Percentiles rank a stretch among this genome's conserved stretches.
Evolutionary conservation across 2,888 invertebrate genomes (phyloP).

Genomic region (Drosophila leonis): DNA sequence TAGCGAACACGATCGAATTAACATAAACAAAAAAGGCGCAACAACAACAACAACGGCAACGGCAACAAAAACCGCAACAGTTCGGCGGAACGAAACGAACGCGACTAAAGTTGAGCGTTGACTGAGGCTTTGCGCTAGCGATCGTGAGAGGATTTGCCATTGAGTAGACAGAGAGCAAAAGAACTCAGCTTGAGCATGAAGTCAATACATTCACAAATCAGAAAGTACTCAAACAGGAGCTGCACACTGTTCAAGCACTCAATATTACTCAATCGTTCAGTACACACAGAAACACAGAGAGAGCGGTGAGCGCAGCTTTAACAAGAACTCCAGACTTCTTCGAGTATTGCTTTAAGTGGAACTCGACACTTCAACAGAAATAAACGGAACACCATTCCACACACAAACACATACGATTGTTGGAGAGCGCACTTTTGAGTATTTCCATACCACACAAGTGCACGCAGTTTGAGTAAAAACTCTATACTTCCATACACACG

Average conservation of each 20-base stretch:
- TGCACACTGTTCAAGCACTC: not conserved
- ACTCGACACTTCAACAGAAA: not conserved
- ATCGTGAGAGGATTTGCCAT: conserved; percentile 38
- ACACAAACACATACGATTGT: not conserved
- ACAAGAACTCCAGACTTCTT: not conserved
- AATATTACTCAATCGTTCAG: conserved; percentile 1
- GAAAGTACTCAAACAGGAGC: not conserved
- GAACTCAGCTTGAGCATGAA: not conserved
- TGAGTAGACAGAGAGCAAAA: conserved; percentile 8
- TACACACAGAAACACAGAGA: conserved; percentile 20
- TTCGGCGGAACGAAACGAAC: conserved; percentile 36
- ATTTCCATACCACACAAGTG: not conserved
- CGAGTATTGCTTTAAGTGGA: conserved; percentile 11
- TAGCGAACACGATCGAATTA: conserved; percentile 65
- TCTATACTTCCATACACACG: not conserved
- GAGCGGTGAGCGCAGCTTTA: conserved; percentile 21
- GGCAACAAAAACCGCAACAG: conserved; percentile 21
- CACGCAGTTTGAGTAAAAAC: not conserved
- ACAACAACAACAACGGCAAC: conserved; percentile 17
- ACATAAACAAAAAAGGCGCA: conserved; percentile 66
- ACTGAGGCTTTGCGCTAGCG: conserved; percentile 36
- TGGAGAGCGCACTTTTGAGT: not conserved
- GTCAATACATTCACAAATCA: not conserved
- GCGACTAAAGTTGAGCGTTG: conserved; percentile 56
- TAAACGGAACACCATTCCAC: not conserved